Conservation (phyloP, 1,140 invertebrate species). For the Limonius californicus region DNA sequence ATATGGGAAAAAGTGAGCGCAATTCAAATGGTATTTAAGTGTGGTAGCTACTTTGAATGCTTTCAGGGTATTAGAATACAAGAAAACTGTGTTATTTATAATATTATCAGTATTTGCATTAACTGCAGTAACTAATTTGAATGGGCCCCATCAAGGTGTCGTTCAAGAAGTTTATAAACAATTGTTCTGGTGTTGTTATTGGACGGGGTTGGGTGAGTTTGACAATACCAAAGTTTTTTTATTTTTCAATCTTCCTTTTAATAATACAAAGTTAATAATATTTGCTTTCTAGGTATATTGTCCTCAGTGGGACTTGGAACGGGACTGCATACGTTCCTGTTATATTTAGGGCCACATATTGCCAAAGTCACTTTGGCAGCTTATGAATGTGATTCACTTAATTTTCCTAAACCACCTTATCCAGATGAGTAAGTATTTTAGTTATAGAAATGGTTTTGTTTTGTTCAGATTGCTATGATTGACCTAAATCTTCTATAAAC, state of each 20-base stretch:
- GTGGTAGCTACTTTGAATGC: neutral
- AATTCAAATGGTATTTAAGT: no score
- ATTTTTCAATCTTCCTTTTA: no score
- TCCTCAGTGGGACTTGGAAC: conserved; percentile 97
- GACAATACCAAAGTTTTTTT: neutral
- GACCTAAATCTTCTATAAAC: no score
- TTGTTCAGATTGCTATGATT: no score
- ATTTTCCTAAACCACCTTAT: conserved; percentile 92
- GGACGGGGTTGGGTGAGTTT: conserved; percentile 71
- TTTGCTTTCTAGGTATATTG: conserved; percentile 81
- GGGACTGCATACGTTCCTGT: conserved; percentile 95
- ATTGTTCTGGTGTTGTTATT: conserved; percentile 81
- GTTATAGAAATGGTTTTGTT: neutral
- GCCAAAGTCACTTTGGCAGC: conserved; percentile 95
- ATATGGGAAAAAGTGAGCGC: conserved; percentile 53
- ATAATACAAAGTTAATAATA: neutral
- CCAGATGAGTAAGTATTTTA: conserved; percentile 67
- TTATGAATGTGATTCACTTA: conserved; percentile 90
- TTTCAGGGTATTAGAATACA: conserved; percentile 54
- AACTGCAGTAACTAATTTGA: conserved; percentile 47
- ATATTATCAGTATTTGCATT: conserved; percentile 47
- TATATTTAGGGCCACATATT: conserved; percentile 93
- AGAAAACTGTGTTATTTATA: conserved; percentile 46
- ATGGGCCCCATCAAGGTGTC: conserved; percentile 49
- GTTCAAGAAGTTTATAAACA: conserved; percentile 49